These are phyloP conservation scores for Acrocephalus kingi DNA, from an alignment of 2,113 vertebrate species.

Conservation along the genomic window DNA sequence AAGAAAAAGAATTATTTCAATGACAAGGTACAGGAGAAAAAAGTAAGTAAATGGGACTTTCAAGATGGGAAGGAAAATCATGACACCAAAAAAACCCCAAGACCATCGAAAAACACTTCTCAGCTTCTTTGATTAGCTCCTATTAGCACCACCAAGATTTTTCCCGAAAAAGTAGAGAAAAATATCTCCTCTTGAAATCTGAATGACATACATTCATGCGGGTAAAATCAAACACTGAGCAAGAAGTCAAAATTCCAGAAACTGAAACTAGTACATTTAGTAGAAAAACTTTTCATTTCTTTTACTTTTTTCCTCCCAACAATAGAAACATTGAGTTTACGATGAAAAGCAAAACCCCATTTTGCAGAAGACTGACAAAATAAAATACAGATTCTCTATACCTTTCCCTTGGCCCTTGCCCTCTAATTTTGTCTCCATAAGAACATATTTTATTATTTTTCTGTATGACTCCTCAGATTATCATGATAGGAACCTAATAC, in stretches of 20 bases:
- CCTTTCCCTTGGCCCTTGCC: not conserved
- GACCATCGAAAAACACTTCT: not conserved
- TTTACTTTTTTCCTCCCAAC: not conserved
- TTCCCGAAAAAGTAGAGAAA: not conserved
- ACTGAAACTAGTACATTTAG: not conserved
- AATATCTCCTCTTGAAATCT: not conserved
- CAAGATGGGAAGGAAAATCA: not conserved
- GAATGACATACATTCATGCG: not conserved
- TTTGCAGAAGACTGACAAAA: not conserved
- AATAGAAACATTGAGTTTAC: not conserved
- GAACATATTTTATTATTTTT: not conserved
- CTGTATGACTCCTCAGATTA: not conserved
- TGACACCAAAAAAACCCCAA: fast-evolving
- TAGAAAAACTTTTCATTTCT: not conserved
- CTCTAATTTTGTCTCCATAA: not conserved
- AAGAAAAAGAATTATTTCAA: not conserved
- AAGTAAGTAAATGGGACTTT: not conserved
- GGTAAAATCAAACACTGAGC: not conserved
- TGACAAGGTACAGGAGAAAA: not conserved
- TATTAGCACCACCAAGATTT: not conserved
- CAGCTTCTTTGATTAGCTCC: not conserved
- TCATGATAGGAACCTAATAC: not conserved
- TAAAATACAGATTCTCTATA: not conserved
- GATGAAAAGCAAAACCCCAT: not conserved
- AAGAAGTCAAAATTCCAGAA: not conserved